Evolutionary conservation across 2,888 invertebrate species (phyloP), one percentile per base, ranked within the genome.

Genomic region (Philopedon plagiatum): DNA sequence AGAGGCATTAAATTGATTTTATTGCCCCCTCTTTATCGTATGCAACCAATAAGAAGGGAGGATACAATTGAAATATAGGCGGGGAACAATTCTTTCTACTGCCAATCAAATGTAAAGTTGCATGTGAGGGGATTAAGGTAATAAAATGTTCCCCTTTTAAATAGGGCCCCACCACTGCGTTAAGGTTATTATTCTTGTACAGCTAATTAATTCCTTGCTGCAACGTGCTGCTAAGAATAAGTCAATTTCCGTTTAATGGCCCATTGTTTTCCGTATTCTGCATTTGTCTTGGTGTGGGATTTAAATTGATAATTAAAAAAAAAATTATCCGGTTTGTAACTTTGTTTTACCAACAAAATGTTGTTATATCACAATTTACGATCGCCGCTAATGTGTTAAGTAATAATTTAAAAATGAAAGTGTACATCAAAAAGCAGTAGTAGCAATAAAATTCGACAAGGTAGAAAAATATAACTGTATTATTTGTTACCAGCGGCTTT

Each of bases 1-100:
- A 83, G 83, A 83, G 83, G 85, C 85, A 86, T 85, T 84, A 86
- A 86, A 86, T 86, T 86, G 86, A 85, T 85, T 85, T 85, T 85
- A 86, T 85, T 85, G 84, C 83, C 80, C 79, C 79, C 85, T 80
- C 84, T 81, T 80, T 77, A 75, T 76, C 75, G 75, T 79, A 77
- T 80, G 74, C 79, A 78, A 78, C 83, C 83, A 83, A 84, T 84
- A 78, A 79, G 78, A 80, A 80, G 82, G 81, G 81, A 82, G 82
- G 81, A 81, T 81, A 80, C 81, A 76, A 76, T 78, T 75, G 79
- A 77, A 76, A 78, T 78, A 79, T 79, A 82, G 84, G 84, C 84
- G 84, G 84, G 81, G 82, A 82, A 81, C 79, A 78, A 79, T 79
- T 80, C 79, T 79, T 80, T 81, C 78, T 75, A 75, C 83, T 85